Percentiles rank a stretch among this genome's conserved stretches.
phyloP scores from a whole-genome alignment of 2,888 invertebrate species.

The Cordylochernes scorpioides region DNA sequence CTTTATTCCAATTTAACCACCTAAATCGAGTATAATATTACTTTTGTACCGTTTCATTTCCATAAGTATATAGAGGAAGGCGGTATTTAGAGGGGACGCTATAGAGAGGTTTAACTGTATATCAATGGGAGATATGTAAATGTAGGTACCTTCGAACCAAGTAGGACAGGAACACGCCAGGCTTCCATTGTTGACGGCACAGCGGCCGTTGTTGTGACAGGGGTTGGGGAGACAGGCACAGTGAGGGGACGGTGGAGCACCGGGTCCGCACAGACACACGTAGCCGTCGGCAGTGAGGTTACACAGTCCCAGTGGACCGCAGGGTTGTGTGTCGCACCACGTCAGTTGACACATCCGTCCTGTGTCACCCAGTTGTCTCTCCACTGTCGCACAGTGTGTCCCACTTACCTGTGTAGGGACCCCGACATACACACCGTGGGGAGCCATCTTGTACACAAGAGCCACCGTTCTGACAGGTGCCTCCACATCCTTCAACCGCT shows the following conservation, averaged over 20 bases:
- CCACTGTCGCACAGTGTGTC: too few species aligned
- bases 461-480: slow-evolving; percentile 43
- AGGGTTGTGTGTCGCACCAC: slow-evolving; percentile 27
- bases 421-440: slow-evolving; percentile 35
- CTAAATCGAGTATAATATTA: too few species aligned
- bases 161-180: slow-evolving; percentile 44
- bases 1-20: too few species aligned
- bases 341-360: slow-evolving; percentile 47
- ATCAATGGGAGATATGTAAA: too few species aligned
- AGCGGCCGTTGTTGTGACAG: slow-evolving; percentile 45
- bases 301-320: slow-evolving; percentile 35
- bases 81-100: too few species aligned
- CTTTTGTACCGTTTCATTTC: too few species aligned
- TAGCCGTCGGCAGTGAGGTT: slow-evolving; percentile 24
- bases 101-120: too few species aligned
- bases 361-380: background rate
- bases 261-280: slow-evolving; percentile 36
- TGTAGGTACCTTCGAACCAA: slow-evolving; percentile 43
- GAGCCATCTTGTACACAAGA: slow-evolving; percentile 28
- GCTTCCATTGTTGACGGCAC: slow-evolving; percentile 29
- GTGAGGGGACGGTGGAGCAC: slow-evolving; percentile 33
- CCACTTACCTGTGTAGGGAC: slow-evolving; percentile 39
- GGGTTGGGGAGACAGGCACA: slow-evolving; percentile 36
- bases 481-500: too few species aligned
- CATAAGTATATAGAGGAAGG: too few species aligned